Evolutionary conservation across 2,113 vertebrate genomes (phyloP), one percentile per base, ranked within the genome.

Genomic region (Sceloporus undulatus): DNA sequence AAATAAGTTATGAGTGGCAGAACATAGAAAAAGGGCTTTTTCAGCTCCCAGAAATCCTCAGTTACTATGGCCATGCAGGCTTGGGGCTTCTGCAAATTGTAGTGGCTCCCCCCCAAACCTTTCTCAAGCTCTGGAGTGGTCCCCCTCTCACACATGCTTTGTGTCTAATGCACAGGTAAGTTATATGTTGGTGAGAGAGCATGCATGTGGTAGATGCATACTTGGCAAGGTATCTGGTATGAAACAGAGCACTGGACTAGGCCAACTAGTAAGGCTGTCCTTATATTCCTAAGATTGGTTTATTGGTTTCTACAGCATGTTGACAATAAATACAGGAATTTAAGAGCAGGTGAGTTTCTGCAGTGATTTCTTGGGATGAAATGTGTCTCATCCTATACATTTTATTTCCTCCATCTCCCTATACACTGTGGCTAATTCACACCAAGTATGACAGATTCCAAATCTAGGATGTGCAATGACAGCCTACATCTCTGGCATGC

Each of bases 391-490:
- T 56, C 70, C 38, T 52, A 56, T 1, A 0, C 4, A 62, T 73
- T 87, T 56, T 8, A 34, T 25, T 3, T 6, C 11, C 18, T 9
- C 25, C 2, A 16, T 19, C 76, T 10, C 27, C 70, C 23, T 54
- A 66, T 9, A 29, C n/a, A 65, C n/a, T 85, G 56, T 65, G 8
- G 38, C 29, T 74, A 65, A 38, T 19, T 65, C 56, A 75, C 21
- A 75, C 59, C 27, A 89, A 89, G 91, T 89, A 88, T 91, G 89
- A 91, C 9, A 86, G 91, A 92, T 27, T 85, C 59, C 87, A 92
- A 94, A 90, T 56, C 8, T 89, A 87, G 89, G 92, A 91, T 89
- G 84, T 85, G 85, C 79, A 85, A 77, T 48, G 81, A 52, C 52
- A 73, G 74, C 82, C 21, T 80, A 80, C 52, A 62, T 83, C 42